These are phyloP conservation scores for Hydraecia micacea DNA, from an alignment of 2,888 invertebrate species.

Conservation along the genomic window DNA sequence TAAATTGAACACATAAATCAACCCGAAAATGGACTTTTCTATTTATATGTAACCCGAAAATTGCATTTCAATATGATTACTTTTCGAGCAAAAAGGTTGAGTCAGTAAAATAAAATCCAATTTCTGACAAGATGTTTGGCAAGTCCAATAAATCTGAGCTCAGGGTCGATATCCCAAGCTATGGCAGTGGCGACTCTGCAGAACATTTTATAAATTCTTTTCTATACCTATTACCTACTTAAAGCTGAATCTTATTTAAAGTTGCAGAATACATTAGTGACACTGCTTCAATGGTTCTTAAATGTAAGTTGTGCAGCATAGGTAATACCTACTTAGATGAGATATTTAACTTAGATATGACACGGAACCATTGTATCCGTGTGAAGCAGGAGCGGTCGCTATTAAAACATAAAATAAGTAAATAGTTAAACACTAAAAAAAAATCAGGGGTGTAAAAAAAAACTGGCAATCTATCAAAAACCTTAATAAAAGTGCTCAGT, in stretches of 20 bases:
- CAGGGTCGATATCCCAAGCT: neutral
- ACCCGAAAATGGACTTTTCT: neutral
- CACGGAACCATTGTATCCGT: neutral
- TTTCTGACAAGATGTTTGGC: slow-evolving; percentile 28
- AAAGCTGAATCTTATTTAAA: slow-evolving; percentile 2
- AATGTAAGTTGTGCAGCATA: too few species aligned
- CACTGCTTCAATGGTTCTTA: too few species aligned
- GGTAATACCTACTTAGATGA: too few species aligned
- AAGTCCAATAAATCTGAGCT: slow-evolving; percentile 43
- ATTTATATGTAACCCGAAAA: neutral
- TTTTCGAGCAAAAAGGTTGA: slow-evolving; percentile 19
- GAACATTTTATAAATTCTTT: neutral
- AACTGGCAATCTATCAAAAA: slow-evolving; percentile 19
- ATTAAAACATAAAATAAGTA: neutral
- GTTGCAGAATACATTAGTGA: neutral
- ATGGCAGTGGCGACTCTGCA: neutral
- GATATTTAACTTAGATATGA: neutral
- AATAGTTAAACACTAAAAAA: neutral
- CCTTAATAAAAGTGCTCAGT: slow-evolving; percentile 22
- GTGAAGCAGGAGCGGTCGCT: neutral
- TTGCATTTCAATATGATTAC: neutral
- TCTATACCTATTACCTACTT: neutral
- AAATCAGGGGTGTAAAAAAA: neutral
- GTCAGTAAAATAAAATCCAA: slow-evolving; percentile 20
- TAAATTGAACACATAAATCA: neutral